Evolutionary conservation across 2,113 vertebrate genomes (phyloP).

Genomic region (Corynorhinus townsendii): DNA sequence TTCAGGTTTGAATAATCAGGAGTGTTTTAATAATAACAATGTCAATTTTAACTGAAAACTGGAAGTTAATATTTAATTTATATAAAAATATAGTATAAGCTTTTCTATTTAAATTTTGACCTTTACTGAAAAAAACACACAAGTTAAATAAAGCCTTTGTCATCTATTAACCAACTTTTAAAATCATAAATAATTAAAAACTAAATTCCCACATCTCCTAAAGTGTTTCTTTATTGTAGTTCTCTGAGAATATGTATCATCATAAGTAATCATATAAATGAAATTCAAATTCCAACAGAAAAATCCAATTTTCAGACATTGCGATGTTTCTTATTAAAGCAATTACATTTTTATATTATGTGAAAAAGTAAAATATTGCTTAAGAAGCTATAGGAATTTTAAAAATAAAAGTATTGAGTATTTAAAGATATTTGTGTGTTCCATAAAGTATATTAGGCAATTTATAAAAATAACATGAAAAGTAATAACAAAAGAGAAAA

Average conservation of each 20-base stretch:
- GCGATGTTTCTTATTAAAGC: neutral
- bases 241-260: neutral
- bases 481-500: neutral
- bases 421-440: neutral
- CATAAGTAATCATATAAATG: neutral
- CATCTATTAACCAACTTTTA: neutral
- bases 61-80: neutral
- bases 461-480: neutral
- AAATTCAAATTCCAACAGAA: neutral
- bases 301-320: neutral
- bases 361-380: neutral
- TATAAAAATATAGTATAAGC: neutral
- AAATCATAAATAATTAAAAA: neutral
- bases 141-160: neutral
- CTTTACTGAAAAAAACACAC: neutral
- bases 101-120: neutral
- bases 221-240: neutral
- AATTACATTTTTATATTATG: neutral
- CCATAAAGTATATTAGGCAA: neutral
- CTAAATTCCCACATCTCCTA: neutral
- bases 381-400: neutral
- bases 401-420: neutral
- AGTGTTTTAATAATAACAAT: neutral
- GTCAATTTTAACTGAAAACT: neutral
- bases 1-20: neutral